Evolutionary conservation across 2,888 invertebrate genomes (phyloP), one percentile per base, ranked within the genome.

Genomic region (Apamea anceps): DNA sequence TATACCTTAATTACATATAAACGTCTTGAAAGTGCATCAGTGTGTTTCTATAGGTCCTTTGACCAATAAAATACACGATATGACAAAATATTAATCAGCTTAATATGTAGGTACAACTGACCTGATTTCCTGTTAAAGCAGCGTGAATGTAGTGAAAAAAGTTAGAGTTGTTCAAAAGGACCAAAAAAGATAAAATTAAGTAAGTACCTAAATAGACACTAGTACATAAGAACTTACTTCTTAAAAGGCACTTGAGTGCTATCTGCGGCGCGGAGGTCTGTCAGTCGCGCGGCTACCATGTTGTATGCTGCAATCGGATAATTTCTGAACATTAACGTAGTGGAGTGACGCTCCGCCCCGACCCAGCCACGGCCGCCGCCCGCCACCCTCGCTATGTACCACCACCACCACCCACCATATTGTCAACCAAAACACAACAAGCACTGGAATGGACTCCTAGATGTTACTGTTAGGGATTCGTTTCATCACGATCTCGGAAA

Each of bases 221-320:
- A 72, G 37, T n/a, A 21, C 8, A 37, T 70, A 57, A n/a, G 45
- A 65, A 98, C 99, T 99, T 97, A 99, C 99, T 99, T 99, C 98
- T 99, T 99, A 98, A 99, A 98, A 98, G 99, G 99, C 98, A 99
- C 98, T 98, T 99, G 98, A 98, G 99, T 99, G 98, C 98, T 98
- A 97, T 98, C 98, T 96, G 99, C 99, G 97, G 99, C 99, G 97
- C 99, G 98, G 93, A 99, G 98, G 97, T 99, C 99, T 92, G 99
- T 99, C 96, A 99, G 98, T 96, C 99, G 98, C 98, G 99, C 99
- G 97, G 99, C 99, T 98, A 99, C 99, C 99, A 99, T 99, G 98
- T 99, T 99, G 98, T 99, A 99, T 97, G 99, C 99, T 99, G 98
- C 97, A 98, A 98, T 96, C 98, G 98, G 97, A 98, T 98, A 95